Evolutionary conservation across 2,113 vertebrate genomes (phyloP).

Genomic region (Climacteris rufus): DNA sequence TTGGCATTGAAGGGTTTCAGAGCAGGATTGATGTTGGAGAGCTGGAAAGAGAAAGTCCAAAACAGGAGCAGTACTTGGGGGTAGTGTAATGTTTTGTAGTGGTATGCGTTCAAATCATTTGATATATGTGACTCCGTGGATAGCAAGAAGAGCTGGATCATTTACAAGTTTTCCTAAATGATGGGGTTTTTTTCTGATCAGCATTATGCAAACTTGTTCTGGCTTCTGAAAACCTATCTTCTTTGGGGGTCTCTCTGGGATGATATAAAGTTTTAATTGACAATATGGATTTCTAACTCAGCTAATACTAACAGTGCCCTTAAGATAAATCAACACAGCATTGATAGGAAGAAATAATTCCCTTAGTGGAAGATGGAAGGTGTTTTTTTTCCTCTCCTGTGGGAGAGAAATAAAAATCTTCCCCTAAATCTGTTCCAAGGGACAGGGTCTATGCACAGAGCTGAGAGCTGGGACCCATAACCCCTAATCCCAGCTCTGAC

Average conservation of each 20-base stretch:
- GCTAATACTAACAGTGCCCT: neutral
- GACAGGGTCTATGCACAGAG: rapidly evolving
- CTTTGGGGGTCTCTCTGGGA: neutral
- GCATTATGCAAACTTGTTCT: neutral
- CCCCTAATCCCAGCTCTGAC: neutral
- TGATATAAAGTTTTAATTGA: neutral
- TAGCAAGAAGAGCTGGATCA: neutral
- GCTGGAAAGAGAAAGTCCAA: neutral
- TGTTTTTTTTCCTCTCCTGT: neutral
- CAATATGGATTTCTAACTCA: neutral
- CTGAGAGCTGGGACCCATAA: neutral
- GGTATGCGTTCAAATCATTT: rapidly evolving
- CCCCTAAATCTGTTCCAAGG: neutral
- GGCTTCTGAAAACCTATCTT: neutral
- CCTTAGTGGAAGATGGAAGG: neutral
- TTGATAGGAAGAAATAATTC: neutral
- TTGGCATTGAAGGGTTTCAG: neutral
- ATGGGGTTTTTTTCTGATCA: neutral
- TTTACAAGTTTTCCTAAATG: neutral
- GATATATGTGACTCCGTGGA: neutral
- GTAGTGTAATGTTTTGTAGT: rapidly evolving
- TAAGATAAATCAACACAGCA: neutral
- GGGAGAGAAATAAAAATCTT: neutral
- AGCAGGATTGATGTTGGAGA: neutral
- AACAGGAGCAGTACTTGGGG: neutral